Evolutionary conservation across 2,113 vertebrate genomes (phyloP).

Genomic region (Clarias macrocephalus): DNA sequence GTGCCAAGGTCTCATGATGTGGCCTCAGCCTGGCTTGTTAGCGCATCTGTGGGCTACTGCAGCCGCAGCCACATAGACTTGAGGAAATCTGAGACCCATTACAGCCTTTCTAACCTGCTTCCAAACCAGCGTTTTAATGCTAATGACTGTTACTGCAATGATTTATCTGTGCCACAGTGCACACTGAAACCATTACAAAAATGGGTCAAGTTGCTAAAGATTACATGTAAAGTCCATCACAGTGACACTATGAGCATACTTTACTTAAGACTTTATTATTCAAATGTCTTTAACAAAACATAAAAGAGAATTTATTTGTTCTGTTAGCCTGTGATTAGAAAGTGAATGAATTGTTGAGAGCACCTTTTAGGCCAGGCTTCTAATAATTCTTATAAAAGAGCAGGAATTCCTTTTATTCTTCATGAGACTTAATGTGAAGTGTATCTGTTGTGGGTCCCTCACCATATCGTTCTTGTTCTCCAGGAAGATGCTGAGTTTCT

Average conservation of each 20-base stretch:
- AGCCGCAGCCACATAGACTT: slow-evolving; percentile 28
- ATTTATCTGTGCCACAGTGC: slow-evolving; percentile 1
- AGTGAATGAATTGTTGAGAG: not conserved
- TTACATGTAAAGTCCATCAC: not conserved
- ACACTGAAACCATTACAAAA: slow-evolving; percentile 15
- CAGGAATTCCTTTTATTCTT: not conserved
- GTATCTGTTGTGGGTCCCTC: slow-evolving; percentile 52
- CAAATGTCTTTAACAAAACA: not conserved
- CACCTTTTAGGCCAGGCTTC: not conserved
- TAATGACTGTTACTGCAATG: slow-evolving; percentile 28
- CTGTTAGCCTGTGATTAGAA: not conserved
- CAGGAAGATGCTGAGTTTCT: slow-evolving; percentile 96
- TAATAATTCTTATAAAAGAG: not conserved
- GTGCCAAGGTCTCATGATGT: slow-evolving; percentile 14
- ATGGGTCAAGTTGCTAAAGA: not conserved
- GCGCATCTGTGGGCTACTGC: slow-evolving; percentile 36
- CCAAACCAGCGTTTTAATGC: slow-evolving; percentile 34
- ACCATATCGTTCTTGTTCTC: slow-evolving; percentile 99
- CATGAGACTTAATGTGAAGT: no score
- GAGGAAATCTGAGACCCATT: slow-evolving; percentile 41
- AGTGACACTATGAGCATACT: not conserved
- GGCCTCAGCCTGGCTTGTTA: slow-evolving; percentile 38
- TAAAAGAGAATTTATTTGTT: not conserved
- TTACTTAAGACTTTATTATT: not conserved
- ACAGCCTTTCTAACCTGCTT: slow-evolving; percentile 37